These are phyloP conservation scores for Lanistes nyassanus DNA, from an alignment of 1,140 invertebrate species.

Conservation along the genomic window DNA sequence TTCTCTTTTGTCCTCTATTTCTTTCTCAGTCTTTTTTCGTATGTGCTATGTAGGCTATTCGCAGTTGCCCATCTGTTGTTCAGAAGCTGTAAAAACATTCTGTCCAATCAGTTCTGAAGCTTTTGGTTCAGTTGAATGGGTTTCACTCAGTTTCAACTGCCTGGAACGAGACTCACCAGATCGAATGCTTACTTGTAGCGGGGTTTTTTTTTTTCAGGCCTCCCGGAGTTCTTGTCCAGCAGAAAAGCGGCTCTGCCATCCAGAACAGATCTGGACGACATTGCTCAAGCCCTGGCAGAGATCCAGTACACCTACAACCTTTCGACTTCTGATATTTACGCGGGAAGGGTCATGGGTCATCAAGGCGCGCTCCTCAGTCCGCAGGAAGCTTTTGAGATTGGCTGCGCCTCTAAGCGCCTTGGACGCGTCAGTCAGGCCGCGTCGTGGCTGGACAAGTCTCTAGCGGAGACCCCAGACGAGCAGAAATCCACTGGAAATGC, in stretches of 20 bases:
- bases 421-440: not conserved
- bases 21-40: no score
- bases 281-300: not conserved
- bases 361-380: conserved; percentile 6
- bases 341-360: conserved; percentile 16
- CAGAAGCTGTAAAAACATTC: no score
- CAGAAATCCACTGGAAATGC: not conserved
- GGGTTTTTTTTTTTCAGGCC: not conserved
- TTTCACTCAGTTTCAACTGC: no score
- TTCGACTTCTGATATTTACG: conserved; percentile 18
- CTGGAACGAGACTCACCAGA: not conserved
- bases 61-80: no score
- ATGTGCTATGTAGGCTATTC: no score
- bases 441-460: conserved; percentile 8
- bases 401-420: not conserved
- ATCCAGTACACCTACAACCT: conserved; percentile 23
- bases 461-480: conserved; percentile 1
- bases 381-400: conserved; percentile 17
- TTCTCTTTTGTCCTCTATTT: no score
- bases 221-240: conserved; percentile 22
- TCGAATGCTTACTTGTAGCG: not conserved
- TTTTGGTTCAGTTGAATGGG: not conserved
- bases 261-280: not conserved
- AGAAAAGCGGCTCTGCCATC: not conserved
- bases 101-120: not conserved